phyloP scores from a whole-genome alignment of 1,140 invertebrate species.

The Saccostrea cuccullata region DNA sequence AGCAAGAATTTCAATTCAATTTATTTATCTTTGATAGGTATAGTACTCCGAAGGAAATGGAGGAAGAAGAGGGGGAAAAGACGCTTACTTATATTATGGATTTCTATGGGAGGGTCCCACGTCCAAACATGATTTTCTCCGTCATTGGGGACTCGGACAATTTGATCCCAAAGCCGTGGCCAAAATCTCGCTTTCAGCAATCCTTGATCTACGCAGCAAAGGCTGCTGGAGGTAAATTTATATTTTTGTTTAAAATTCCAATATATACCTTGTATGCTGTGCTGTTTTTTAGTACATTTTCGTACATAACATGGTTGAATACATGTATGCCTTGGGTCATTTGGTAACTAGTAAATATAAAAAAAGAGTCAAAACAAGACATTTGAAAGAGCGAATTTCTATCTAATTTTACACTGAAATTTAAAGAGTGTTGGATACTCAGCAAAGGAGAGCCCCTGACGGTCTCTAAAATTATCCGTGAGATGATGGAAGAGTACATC shows the following conservation, averaged over 20 bases:
- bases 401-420: neutral
- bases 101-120: neutral
- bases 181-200: constrained; percentile 18
- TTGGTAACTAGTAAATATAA: too few species aligned
- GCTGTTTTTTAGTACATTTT: too few species aligned
- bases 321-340: too few species aligned
- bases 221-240: constrained; percentile 15
- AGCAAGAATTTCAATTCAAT: too few species aligned
- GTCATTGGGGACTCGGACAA: constrained; percentile 32
- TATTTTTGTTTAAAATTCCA: neutral
- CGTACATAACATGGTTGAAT: too few species aligned
- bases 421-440: neutral
- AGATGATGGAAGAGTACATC: constrained; percentile 1
- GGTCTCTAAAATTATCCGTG: constrained; percentile 1
- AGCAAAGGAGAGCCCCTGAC: neutral
- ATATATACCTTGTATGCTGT: too few species aligned
- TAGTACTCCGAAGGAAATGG: too few species aligned
- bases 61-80: too few species aligned
- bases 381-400: too few species aligned
- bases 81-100: too few species aligned
- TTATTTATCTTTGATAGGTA: too few species aligned
- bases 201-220: neutral
- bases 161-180: constrained; percentile 22
- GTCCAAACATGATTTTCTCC: constrained; percentile 31
- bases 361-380: too few species aligned